Evolutionary conservation across 2,797 vertebrate genomes (phyloP).

Genomic region (Poeciliopsis paucimaculata): DNA sequence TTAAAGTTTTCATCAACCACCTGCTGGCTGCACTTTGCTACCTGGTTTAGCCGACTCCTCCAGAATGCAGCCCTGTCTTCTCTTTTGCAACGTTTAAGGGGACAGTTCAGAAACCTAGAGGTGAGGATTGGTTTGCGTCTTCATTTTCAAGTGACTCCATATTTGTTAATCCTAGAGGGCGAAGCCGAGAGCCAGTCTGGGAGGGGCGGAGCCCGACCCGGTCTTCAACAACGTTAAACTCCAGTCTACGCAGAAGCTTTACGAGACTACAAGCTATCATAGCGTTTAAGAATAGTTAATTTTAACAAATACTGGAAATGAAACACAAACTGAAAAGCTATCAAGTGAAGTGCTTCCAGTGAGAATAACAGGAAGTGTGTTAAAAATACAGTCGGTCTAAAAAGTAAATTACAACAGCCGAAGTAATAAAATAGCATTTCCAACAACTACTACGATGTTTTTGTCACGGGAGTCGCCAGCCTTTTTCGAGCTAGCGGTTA

Average conservation of each 20-base stretch:
- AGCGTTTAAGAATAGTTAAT: not conserved
- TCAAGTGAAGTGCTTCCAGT: not conserved
- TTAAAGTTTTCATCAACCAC: slow-evolving; percentile 27
- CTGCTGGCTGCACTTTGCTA: slow-evolving; percentile 17
- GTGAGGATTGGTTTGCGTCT: not conserved
- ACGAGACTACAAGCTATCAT: not conserved
- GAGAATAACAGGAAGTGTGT: not conserved
- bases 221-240: not conserved
- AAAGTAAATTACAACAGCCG: not conserved
- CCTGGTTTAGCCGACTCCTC: not conserved
- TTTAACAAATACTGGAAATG: not conserved
- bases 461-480: not conserved
- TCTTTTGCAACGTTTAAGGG: not conserved
- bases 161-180: not conserved
- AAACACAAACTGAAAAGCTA: not conserved
- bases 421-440: not conserved
- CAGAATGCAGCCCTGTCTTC: not conserved
- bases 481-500: not conserved
- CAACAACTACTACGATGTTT: not conserved
- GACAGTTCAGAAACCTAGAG: not conserved
- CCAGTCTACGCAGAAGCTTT: not conserved
- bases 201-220: not conserved
- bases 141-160: not conserved
- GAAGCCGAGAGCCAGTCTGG: not conserved
- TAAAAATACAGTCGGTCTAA: not conserved